A percentile compares a stretch with the other conserved stretches of the same genome.
Evolutionary conservation across 2,113 vertebrate species (phyloP).

Genomic region (Laticauda colubrina): DNA sequence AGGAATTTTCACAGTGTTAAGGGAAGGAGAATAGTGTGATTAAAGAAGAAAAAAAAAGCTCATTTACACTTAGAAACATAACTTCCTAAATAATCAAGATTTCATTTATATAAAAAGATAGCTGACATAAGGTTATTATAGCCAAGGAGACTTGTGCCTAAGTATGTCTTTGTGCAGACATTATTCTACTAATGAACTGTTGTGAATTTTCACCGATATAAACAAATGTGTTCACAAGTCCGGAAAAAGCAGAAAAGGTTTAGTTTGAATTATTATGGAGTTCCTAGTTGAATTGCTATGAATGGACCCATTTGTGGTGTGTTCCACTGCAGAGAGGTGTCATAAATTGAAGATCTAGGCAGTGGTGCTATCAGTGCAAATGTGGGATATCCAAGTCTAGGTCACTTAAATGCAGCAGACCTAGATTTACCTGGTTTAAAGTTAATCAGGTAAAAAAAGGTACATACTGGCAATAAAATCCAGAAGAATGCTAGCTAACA

Average conservation of each 20-base stretch:
- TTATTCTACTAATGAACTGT: not conserved
- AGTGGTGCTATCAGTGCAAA: not conserved
- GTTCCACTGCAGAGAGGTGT: not conserved
- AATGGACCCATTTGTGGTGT: not conserved
- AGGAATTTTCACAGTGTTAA: slow-evolving; percentile 30
- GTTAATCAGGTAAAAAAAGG: not conserved
- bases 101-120: not conserved
- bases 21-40: not conserved
- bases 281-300: not conserved
- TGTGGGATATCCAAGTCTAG: not conserved
- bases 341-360: slow-evolving; percentile 5
- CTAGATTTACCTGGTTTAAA: not conserved
- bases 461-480: not conserved
- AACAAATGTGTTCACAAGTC: not conserved
- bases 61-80: not conserved
- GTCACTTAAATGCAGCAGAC: not conserved
- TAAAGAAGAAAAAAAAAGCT: not conserved
- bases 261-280: not conserved
- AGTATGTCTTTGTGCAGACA: not conserved
- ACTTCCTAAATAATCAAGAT: slow-evolving; percentile 25
- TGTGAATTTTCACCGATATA: not conserved
- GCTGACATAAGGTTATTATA: not conserved
- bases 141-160: not conserved
- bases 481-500: not conserved
- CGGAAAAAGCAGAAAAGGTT: not conserved